phyloP scores from a whole-genome alignment of 2,797 vertebrate genomes.

The Acrossocheilus wenchowensis region DNA sequence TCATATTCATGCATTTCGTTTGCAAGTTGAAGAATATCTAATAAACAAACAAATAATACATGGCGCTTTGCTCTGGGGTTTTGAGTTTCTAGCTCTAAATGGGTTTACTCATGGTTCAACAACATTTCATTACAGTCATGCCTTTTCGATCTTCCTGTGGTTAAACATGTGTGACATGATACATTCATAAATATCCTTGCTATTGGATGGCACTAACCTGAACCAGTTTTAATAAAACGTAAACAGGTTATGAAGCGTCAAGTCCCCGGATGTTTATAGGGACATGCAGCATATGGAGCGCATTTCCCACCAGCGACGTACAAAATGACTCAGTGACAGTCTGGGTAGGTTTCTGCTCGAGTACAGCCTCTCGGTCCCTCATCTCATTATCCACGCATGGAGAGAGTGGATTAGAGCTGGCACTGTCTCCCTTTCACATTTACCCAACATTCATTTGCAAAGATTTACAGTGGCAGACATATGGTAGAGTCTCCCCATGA shows the following conservation, averaged over 20 bases:
- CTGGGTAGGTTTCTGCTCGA: constrained; percentile 44
- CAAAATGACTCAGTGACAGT: constrained; percentile 51
- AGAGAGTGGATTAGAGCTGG: constrained; percentile 36
- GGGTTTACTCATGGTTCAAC: not conserved
- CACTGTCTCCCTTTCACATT: constrained; percentile 43
- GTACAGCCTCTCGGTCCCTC: constrained; percentile 43
- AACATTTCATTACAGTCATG: not conserved
- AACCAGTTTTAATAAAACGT: constrained; percentile 33
- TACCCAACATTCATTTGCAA: constrained; percentile 27
- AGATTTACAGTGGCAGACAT: constrained; percentile 34
- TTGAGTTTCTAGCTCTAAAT: not conserved
- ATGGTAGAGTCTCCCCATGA: not conserved
- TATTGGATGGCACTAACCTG: not conserved
- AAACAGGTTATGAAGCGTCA: constrained; percentile 44
- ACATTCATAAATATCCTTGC: not conserved
- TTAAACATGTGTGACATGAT: not conserved
- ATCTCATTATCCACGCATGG: constrained; percentile 53
- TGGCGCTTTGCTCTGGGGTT: not conserved
- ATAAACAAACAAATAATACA: not conserved
- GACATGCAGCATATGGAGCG: constrained; percentile 43
- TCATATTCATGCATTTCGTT: not conserved
- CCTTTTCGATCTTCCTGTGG: not conserved
- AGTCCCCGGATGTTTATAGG: constrained; percentile 18
- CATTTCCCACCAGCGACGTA: constrained; percentile 41
- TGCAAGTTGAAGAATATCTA: not conserved